These are phyloP conservation scores for Ophion ellenae DNA, from an alignment of 2,888 invertebrate species.

Conservation along the genomic window DNA sequence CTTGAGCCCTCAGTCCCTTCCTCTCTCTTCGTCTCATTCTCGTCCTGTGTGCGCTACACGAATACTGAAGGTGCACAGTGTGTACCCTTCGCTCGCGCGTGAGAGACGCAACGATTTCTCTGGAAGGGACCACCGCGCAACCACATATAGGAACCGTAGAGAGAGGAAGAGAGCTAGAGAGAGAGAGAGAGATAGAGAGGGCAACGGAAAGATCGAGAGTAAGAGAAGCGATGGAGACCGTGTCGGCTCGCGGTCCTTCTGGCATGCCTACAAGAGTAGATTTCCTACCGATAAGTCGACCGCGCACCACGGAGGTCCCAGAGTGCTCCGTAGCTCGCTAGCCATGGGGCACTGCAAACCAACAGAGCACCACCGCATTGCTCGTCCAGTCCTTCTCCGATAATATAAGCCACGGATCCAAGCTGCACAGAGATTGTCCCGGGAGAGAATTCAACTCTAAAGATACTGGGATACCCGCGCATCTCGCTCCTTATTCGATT, in stretches of 20 bases:
- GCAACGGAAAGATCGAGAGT: constrained; percentile 60
- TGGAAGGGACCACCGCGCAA: constrained; percentile 60
- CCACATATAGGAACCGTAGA: constrained; percentile 37
- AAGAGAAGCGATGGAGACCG: constrained; percentile 66
- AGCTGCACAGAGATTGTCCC: constrained; percentile 29
- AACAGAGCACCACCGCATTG: constrained; percentile 35
- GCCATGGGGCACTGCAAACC: constrained; percentile 61
- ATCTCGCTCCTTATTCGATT: not conserved
- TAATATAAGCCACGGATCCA: constrained; percentile 22
- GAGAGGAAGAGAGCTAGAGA: constrained; percentile 28
- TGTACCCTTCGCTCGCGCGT: constrained; percentile 55
- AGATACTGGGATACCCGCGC: constrained; percentile 11
- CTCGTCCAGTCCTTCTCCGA: constrained; percentile 3
- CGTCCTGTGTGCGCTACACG: constrained; percentile 54
- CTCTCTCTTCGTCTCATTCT: constrained; percentile 44
- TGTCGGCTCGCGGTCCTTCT: constrained; percentile 69
- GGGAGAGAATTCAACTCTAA: constrained; percentile 31
- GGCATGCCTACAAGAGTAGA: constrained; percentile 82
- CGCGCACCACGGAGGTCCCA: constrained; percentile 80
- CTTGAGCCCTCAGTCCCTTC: constrained; percentile 56
- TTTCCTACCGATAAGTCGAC: constrained; percentile 81
- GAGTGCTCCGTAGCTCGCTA: constrained; percentile 68
- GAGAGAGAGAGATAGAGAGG: constrained; percentile 15
- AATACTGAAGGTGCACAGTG: constrained; percentile 42
- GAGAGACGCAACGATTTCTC: constrained; percentile 55